These are phyloP conservation scores for Odontomyia ornata DNA, from an alignment of 2,888 invertebrate genomes.

Conservation along the genomic window DNA sequence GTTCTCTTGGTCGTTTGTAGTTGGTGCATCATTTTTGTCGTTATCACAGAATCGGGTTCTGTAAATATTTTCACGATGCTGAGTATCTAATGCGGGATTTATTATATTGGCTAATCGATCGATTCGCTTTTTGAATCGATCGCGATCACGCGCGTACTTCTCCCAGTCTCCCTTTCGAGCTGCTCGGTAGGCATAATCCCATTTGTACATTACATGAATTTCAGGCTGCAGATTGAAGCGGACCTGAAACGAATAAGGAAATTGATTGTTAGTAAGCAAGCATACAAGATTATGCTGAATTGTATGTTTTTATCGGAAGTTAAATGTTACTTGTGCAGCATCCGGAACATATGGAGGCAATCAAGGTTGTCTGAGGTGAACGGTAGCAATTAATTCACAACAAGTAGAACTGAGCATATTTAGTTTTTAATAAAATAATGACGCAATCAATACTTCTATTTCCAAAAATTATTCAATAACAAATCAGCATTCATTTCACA, in stretches of 20 bases:
- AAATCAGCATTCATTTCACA: no score
- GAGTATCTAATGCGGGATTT: constrained; percentile 56
- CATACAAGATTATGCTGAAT: no score
- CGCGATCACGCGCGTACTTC: constrained; percentile 66
- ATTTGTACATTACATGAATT: constrained; percentile 70
- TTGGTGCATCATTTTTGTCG: not conserved
- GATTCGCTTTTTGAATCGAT: constrained; percentile 59
- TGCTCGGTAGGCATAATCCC: constrained; percentile 70
- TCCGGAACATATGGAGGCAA: no score
- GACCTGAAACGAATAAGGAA: constrained; percentile 64
- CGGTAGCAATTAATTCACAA: no score
- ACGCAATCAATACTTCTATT: no score
- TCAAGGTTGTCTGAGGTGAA: no score
- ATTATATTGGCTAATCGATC: constrained; percentile 55
- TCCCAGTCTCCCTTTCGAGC: constrained; percentile 72
- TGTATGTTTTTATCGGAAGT: no score
- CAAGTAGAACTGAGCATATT: no score
- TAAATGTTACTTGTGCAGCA: no score
- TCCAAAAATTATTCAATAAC: no score
- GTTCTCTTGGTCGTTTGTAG: not conserved
- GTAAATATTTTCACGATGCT: constrained; percentile 60
- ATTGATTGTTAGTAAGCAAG: constrained; percentile 4
- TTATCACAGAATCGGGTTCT: constrained; percentile 56
- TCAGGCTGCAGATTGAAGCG: constrained; percentile 68
- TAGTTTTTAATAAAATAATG: no score